Evolutionary conservation across 2,888 invertebrate species (phyloP).

Genomic region (Melieria crassipennis): DNA sequence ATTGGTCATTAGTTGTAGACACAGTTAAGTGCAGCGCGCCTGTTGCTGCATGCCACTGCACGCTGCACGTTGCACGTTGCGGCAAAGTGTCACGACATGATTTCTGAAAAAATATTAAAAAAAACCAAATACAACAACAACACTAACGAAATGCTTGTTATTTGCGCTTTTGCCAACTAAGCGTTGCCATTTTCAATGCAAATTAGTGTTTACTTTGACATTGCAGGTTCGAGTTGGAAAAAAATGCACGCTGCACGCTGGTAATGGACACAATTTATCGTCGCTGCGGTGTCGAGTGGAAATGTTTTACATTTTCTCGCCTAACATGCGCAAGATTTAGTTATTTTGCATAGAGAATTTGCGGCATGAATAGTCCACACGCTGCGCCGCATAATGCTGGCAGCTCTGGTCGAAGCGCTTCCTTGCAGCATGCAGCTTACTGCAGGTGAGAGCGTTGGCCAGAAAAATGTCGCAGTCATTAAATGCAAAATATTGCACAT

Average conservation of each 20-base stretch:
- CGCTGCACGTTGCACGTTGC: background rate
- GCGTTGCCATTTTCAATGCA: slow-evolving; percentile 29
- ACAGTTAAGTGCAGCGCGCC: slow-evolving; percentile 20
- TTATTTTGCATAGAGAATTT: background rate
- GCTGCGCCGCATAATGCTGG: slow-evolving; percentile 11
- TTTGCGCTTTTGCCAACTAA: background rate
- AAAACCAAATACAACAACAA: background rate
- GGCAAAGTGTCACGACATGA: slow-evolving; percentile 13
- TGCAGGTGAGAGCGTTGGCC: too few relatives aligned
- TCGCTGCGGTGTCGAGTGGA: slow-evolving; percentile 12
- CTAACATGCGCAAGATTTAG: slow-evolving; percentile 4
- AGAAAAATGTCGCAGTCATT: too few relatives aligned
- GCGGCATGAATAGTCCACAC: slow-evolving; percentile 2
- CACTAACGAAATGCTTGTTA: background rate
- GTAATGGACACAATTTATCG: slow-evolving; percentile 12
- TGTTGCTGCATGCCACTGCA: background rate
- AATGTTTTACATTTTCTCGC: slow-evolving; percentile 23
- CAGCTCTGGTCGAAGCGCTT: background rate
- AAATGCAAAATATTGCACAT: too few relatives aligned
- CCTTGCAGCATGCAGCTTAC: too few relatives aligned
- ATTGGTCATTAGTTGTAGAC: slow-evolving; percentile 38
- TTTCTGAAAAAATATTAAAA: background rate
- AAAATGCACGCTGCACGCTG: slow-evolving; percentile 15
- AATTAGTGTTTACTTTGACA: slow-evolving; percentile 31
- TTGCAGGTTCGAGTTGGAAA: background rate